phyloP scores from a whole-genome alignment of 2,888 invertebrate species.

The Miltochrista miniata region DNA sequence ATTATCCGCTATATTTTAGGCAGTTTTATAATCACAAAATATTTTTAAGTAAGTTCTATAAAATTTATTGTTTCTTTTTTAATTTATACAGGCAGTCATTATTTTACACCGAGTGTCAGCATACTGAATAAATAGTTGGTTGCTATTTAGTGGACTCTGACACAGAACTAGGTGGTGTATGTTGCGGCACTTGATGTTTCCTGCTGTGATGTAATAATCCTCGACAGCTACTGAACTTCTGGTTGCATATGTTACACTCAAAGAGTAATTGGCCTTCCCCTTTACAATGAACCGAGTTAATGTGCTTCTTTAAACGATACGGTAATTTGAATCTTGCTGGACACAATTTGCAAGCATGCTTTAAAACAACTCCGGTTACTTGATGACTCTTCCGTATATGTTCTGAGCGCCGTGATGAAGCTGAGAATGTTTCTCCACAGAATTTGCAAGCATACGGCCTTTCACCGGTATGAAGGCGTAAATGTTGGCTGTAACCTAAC shows the following conservation, averaged over 20 bases:
- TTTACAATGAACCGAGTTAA: constrained; percentile 48
- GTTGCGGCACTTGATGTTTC: constrained; percentile 46
- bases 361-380: constrained; percentile 42
- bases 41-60: too few relatives aligned
- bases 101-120: too few relatives aligned
- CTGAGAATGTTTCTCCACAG: constrained; percentile 65
- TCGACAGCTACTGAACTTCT: constrained; percentile 58
- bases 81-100: too few relatives aligned
- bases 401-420: constrained; percentile 67
- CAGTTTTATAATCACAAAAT: too few relatives aligned
- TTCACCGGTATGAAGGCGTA: constrained; percentile 71
- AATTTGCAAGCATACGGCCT: constrained; percentile 61
- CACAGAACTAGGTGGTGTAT: background rate
- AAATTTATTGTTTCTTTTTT: too few relatives aligned
- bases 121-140: too few relatives aligned
- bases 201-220: constrained; percentile 60
- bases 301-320: constrained; percentile 56
- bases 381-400: constrained; percentile 61
- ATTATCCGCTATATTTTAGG: too few relatives aligned
- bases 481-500: constrained; percentile 64
- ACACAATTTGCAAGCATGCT: constrained; percentile 59
- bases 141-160: background rate
- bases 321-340: constrained; percentile 64
- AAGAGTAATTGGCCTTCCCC: constrained; percentile 37
- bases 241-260: constrained; percentile 55